These are phyloP conservation scores for Hartigia nigra DNA, from an alignment of 2,888 invertebrate genomes.

Conservation along the genomic window DNA sequence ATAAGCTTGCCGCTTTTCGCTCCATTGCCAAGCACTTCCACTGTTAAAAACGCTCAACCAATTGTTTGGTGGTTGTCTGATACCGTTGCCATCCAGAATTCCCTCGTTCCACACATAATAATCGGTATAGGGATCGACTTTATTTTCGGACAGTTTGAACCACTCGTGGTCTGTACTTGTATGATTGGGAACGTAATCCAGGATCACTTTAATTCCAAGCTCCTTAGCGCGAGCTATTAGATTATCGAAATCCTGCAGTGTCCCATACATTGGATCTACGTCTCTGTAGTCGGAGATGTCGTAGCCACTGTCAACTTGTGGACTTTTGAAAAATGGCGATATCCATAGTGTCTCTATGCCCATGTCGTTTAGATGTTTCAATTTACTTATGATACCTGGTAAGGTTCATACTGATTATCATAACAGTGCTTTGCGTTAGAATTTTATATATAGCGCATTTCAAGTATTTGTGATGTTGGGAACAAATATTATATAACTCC, in stretches of 20 bases:
- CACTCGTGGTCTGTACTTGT: no score
- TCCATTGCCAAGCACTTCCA: slow-evolving; percentile 79
- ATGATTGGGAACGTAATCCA: slow-evolving; percentile 78
- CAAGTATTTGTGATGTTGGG: no score
- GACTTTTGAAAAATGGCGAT: slow-evolving; percentile 73
- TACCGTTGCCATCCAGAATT: slow-evolving; percentile 61
- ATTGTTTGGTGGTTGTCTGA: slow-evolving; percentile 76
- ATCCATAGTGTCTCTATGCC: slow-evolving; percentile 76
- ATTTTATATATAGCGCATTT: not conserved
- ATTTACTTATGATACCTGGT: slow-evolving; percentile 71
- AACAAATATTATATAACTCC: no score
- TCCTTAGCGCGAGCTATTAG: slow-evolving; percentile 69
- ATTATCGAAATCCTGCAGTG: slow-evolving; percentile 75
- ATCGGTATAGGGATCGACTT: slow-evolving; percentile 74
- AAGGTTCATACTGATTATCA: not conserved
- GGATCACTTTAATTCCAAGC: slow-evolving; percentile 62
- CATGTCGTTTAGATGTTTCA: slow-evolving; percentile 74
- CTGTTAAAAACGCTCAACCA: slow-evolving; percentile 78
- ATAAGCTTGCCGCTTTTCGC: slow-evolving; percentile 37
- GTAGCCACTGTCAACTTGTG: slow-evolving; percentile 81
- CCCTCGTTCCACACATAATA: slow-evolving; percentile 85
- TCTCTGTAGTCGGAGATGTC: slow-evolving; percentile 77
- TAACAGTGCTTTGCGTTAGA: not conserved
- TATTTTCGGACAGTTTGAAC: no score
- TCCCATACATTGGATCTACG: slow-evolving; percentile 77